These are phyloP conservation scores for Colletes latitarsis DNA, from an alignment of 1,140 invertebrate species.

Conservation along the genomic window DNA sequence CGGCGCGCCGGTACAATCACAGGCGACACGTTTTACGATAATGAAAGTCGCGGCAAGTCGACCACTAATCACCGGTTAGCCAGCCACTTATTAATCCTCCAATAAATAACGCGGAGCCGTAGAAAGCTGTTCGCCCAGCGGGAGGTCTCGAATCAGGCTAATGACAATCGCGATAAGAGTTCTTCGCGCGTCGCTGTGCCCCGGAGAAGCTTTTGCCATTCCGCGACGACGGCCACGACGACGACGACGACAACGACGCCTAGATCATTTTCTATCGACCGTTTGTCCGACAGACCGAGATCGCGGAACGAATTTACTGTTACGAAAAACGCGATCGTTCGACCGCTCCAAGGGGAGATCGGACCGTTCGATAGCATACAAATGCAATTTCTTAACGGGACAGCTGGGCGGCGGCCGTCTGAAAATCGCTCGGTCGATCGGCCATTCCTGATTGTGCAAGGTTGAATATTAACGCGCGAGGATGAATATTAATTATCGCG, in stretches of 20 bases:
- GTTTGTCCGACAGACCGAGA: background rate
- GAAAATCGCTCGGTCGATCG: conserved; percentile 24
- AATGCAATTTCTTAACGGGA: conserved; percentile 40
- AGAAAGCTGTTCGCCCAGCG: conserved; percentile 20
- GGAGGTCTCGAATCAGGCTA: conserved; percentile 40
- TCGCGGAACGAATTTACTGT: background rate
- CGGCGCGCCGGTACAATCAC: background rate
- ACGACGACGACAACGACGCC: background rate
- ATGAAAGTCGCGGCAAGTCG: conserved; percentile 1
- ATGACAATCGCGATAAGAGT: conserved; percentile 42
- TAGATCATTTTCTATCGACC: background rate
- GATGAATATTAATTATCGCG: conserved; percentile 33
- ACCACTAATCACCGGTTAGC: conserved; percentile 29
- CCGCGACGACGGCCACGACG: background rate
- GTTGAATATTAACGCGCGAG: conserved; percentile 36
- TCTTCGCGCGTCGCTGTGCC: conserved; percentile 11
- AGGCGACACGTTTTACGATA: conserved; percentile 9
- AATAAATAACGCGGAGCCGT: conserved; percentile 29
- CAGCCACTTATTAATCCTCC: conserved; percentile 31
- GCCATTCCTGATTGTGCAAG: conserved; percentile 25
- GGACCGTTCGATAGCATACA: conserved; percentile 16
- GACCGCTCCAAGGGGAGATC: conserved; percentile 7
- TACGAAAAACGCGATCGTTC: background rate
- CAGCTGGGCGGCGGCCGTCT: conserved; percentile 1
- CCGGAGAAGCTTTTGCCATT: conserved; percentile 1